Evolutionary conservation across 1,140 invertebrate genomes (phyloP), one percentile per base, ranked within the genome.

Genomic region (Triops cancriformis): DNA sequence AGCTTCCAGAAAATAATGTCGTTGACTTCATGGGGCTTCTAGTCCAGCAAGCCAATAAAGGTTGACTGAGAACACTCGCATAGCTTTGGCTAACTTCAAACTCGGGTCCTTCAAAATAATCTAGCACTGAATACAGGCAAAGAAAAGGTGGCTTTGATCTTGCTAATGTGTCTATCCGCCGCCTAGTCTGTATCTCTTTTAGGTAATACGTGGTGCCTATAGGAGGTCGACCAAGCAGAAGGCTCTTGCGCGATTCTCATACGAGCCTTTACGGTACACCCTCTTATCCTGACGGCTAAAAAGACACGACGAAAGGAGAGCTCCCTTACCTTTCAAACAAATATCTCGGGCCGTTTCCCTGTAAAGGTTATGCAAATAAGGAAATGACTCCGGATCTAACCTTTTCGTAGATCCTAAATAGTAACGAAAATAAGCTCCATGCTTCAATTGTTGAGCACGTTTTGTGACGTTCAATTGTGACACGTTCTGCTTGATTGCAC

Each of bases 381-480:
- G 23, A 64, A 64, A 18, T 64, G 51, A n/a, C 51, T 64, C 18
- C 23, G 23, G 51, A 18, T 64, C 14, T 64, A n/a, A 64, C 18
- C 51, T 64, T 64, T 64, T 64, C 23, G 51, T 64, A 18, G 51
- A 7, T 7, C 31, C 31, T 37, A 37, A 37, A 37, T 2, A 37
- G 31, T 37, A 64, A 64, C 51, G n/a, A 64, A 64, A 64, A 64
- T 64, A 64, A 64, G 51, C 51, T 64, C 51, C 51, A 64, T 64
- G 51, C 51, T 64, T 23, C 10, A 64, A 64, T 64, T 64, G 51
- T 64, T 23, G 51, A 64, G 51, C n/a, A 64, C 51, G 51, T 64
- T 64, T 18, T 4, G 51, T 37, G 31, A 37, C 31, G 31, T 37
- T 23, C 23, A 3, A 23, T 23, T 64, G 51, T 64, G 51, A 64